Conservation (phyloP, 2,888 invertebrate genomes). For the Nymphalis polychloros region DNA sequence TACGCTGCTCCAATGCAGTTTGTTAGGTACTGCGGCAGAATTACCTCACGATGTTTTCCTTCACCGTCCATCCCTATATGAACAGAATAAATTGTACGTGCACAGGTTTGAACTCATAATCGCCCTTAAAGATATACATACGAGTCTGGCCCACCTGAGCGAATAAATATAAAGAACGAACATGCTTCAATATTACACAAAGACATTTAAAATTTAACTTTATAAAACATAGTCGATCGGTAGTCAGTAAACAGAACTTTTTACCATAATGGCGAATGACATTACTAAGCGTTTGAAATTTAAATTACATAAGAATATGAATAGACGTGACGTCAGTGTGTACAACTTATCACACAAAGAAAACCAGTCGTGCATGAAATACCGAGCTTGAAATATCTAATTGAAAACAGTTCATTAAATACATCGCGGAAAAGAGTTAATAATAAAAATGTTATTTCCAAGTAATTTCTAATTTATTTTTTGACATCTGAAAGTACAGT, state of each 20-base stretch:
- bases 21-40: too few species aligned
- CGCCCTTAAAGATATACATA: too few species aligned
- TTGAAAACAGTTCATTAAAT: constrained; percentile 9
- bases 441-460: background rate
- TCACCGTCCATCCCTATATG: too few species aligned
- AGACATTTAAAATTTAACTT: background rate
- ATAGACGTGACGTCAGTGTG: constrained; percentile 11
- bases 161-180: too few species aligned
- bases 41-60: too few species aligned
- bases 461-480: background rate
- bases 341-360: constrained; percentile 18
- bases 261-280: constrained; percentile 14
- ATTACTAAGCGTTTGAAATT: constrained; percentile 13
- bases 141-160: too few species aligned
- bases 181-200: too few species aligned
- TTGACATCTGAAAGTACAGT: too few species aligned
- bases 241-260: background rate
- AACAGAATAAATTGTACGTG: too few species aligned
- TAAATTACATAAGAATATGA: constrained; percentile 17
- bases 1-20: too few species aligned
- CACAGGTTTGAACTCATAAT: too few species aligned
- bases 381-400: constrained; percentile 11
- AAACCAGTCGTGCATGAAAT: constrained; percentile 26
- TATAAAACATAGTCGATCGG: background rate
- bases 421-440: background rate